Percentiles rank a stretch among this genome's conserved stretches.
Conservation (phyloP, 92 coral and sea anemone species). For the Zoanthus solanderi region DNA sequence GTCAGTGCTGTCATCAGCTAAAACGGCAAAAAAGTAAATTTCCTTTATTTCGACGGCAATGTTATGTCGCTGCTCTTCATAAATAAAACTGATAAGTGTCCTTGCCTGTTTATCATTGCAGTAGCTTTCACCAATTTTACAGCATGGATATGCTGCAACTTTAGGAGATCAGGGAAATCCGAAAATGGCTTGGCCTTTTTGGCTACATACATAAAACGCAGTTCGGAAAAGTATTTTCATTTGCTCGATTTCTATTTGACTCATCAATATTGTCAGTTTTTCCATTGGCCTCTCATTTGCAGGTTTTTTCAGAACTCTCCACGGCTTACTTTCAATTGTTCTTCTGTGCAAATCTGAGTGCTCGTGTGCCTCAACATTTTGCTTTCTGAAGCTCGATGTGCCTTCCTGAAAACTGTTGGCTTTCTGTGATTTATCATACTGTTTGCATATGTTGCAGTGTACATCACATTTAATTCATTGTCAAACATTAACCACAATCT, state of each 20-base stretch:
- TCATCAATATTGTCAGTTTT: constrained; percentile 16
- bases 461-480: constrained; percentile 29
- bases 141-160: constrained; percentile 21
- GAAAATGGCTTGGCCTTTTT: not conserved
- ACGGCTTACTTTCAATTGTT: constrained; percentile 5
- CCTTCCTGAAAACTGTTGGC: constrained; percentile 34
- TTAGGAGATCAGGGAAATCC: constrained; percentile 3
- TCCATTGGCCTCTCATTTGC: constrained; percentile 20
- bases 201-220: not conserved
- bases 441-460: constrained; percentile 33
- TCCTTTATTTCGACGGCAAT: constrained; percentile 26
- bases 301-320: constrained; percentile 12
- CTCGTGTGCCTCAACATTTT: constrained; percentile 31
- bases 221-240: not conserved
- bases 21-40: not conserved
- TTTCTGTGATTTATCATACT: constrained; percentile 36
- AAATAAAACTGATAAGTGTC: constrained; percentile 26
- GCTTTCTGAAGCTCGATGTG: constrained; percentile 25
- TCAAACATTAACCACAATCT: constrained; percentile 29
- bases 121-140: constrained; percentile 32
- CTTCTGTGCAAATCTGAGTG: constrained; percentile 34
- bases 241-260: constrained; percentile 18
- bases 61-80: constrained; percentile 23
- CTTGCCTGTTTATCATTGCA: constrained; percentile 40
- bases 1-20: not conserved